Evolutionary conservation across 1,140 invertebrate genomes (phyloP).

Genomic region (Hylaeus volcanicus): DNA sequence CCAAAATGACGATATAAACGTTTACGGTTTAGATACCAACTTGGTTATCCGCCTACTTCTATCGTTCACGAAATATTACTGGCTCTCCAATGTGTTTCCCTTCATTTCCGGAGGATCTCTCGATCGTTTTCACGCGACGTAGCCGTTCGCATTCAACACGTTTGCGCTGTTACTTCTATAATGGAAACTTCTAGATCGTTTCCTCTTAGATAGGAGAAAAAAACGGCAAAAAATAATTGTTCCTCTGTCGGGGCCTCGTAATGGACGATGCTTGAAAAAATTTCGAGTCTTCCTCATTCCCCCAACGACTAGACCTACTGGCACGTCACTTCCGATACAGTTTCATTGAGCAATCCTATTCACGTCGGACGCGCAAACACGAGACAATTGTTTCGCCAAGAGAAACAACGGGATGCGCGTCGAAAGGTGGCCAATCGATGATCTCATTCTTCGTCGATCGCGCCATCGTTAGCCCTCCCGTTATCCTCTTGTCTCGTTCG

Average conservation of each 20-base stretch:
- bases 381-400: slow-evolving; percentile 64
- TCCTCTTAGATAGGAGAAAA: slow-evolving; percentile 15
- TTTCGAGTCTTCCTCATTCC: slow-evolving; percentile 11
- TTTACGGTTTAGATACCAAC: slow-evolving; percentile 39
- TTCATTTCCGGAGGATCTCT: neutral
- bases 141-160: neutral
- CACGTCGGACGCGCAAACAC: slow-evolving; percentile 62
- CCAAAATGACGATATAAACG: slow-evolving; percentile 59
- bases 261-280: slow-evolving; percentile 15
- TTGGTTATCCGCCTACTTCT: no score
- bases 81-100: neutral
- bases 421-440: slow-evolving; percentile 41
- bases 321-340: neutral
- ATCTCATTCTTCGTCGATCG: slow-evolving; percentile 35
- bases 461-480: slow-evolving; percentile 17
- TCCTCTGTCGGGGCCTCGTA: slow-evolving; percentile 26
- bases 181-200: slow-evolving; percentile 1
- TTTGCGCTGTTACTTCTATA: neutral
- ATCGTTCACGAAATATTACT: slow-evolving; percentile 1
- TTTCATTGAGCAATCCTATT: neutral
- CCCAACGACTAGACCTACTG: neutral
- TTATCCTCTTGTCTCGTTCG: slow-evolving; percentile 17
- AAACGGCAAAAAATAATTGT: slow-evolving; percentile 48
- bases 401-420: slow-evolving; percentile 69
- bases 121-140: neutral